A percentile compares a stretch with the other conserved stretches of the same genome.
These are phyloP conservation scores for Oncorhynchus nerka DNA, from an alignment of 2,113 vertebrate species.

Conservation along the genomic window DNA sequence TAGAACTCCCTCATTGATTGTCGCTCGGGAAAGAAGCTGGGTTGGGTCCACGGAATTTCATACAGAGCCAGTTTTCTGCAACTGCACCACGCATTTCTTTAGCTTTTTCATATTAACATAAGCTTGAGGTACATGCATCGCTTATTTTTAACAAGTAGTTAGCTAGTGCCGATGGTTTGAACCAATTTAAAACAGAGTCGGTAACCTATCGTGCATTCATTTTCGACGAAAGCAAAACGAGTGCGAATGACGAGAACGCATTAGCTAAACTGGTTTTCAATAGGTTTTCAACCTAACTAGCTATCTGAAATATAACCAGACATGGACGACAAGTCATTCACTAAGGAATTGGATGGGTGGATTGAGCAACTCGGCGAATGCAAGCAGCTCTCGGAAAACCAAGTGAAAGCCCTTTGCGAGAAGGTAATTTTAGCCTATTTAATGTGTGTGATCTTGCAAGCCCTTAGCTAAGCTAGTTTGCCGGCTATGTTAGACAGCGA, in stretches of 20 bases:
- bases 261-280: constrained; percentile 23
- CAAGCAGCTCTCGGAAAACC: constrained; percentile 91
- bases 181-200: neutral
- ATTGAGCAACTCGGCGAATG: constrained; percentile 95
- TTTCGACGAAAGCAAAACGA: neutral
- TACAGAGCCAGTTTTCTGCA: neutral
- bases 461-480: neutral
- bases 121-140: neutral
- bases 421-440: constrained; percentile 76
- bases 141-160: neutral
- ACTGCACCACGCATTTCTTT: neutral
- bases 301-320: constrained; percentile 38
- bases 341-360: constrained; percentile 95
- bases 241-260: constrained; percentile 35
- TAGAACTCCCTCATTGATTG: neutral
- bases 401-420: constrained; percentile 93
- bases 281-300: constrained; percentile 15
- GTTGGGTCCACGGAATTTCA: constrained; percentile 1
- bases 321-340: constrained; percentile 95
- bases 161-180: neutral
- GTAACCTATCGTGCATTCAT: constrained; percentile 13
- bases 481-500: neutral
- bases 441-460: neutral
- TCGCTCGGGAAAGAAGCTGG: constrained; percentile 7
- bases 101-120: neutral